Conservation (phyloP, 2,113 vertebrate genomes). For the Gopherus flavomarginatus region DNA sequence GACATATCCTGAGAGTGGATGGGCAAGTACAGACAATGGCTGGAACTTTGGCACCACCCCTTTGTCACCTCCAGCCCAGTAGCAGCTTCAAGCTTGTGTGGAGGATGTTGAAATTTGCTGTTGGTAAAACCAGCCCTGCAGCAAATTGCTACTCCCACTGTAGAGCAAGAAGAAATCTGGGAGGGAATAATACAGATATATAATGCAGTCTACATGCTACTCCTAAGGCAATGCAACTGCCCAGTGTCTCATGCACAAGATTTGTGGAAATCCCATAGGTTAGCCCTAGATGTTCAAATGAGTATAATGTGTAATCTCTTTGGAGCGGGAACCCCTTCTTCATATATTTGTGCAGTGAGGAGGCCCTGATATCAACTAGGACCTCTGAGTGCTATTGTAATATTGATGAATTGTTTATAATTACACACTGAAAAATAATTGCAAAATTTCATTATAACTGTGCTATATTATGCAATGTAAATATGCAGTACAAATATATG, state of each 20-base stretch:
- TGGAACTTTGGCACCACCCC: background rate
- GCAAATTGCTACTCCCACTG: background rate
- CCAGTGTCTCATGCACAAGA: background rate
- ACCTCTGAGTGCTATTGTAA: background rate
- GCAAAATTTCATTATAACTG: background rate
- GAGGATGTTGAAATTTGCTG: background rate
- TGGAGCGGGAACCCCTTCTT: background rate
- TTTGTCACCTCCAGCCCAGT: background rate
- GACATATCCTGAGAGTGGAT: background rate
- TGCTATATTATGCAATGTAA: background rate
- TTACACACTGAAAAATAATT: fast-evolving
- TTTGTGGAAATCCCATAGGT: background rate
- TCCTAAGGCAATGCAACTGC: background rate
- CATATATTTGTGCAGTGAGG: background rate
- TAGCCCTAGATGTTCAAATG: background rate
- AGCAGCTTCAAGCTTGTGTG: background rate
- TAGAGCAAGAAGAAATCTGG: background rate
- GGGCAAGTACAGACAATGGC: fast-evolving
- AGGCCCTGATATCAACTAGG: background rate
- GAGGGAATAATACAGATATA: background rate
- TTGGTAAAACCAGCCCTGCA: background rate
- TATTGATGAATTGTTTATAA: background rate
- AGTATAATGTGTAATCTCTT: fast-evolving
- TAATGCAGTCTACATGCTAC: background rate
- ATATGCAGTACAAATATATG: background rate